These are phyloP conservation scores for Seladonia tumulorum DNA, from an alignment of 2,888 invertebrate species.

Conservation along the genomic window DNA sequence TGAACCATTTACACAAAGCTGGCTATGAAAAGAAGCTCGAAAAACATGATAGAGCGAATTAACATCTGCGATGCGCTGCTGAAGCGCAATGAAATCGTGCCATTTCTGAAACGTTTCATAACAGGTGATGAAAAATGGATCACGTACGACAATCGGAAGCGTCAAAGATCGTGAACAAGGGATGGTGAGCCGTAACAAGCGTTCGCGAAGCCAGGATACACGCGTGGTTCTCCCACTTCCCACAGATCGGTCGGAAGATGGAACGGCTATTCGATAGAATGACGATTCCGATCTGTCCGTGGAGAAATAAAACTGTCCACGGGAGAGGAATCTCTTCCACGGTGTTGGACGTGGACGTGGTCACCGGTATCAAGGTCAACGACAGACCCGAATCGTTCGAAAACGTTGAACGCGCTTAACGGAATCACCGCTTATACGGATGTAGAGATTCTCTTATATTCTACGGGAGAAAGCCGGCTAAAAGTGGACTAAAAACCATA, in stretches of 20 bases:
- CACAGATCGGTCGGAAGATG: background rate
- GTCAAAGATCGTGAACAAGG: no score
- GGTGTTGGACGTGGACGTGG: background rate
- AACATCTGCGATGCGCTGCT: no score
- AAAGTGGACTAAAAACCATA: constrained; percentile 29
- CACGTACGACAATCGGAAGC: no score
- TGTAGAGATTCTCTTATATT: constrained; percentile 20
- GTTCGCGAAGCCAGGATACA: no score
- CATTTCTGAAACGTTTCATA: no score
- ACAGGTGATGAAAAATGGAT: no score
- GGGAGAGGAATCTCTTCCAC: background rate
- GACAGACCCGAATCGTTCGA: background rate
- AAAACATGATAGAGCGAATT: no score
- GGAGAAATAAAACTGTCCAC: background rate
- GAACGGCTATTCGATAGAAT: background rate
- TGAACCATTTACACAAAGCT: no score
- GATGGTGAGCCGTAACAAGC: no score
- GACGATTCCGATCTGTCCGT: background rate
- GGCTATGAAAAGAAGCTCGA: no score
- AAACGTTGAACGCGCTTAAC: constrained; percentile 34
- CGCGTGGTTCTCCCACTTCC: background rate
- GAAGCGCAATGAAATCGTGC: no score
- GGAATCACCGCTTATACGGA: background rate
- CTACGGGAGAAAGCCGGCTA: constrained; percentile 40
- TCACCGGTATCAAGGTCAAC: constrained; percentile 9